These are phyloP conservation scores for human DNA, from an alignment of 2,113 vertebrate genomes.

Conservation along the genomic window DNA sequence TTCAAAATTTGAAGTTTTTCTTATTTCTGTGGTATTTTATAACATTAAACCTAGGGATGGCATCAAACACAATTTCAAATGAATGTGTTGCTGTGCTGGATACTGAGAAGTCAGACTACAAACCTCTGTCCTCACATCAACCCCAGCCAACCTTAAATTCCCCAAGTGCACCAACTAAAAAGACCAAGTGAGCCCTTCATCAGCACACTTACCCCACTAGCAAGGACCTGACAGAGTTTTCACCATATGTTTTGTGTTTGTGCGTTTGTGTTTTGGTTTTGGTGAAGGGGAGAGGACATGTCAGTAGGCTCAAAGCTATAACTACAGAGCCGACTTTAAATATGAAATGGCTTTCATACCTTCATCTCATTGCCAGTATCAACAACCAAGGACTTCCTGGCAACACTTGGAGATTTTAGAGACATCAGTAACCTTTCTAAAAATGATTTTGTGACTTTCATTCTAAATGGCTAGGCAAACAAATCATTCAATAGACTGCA, in stretches of 20 bases:
- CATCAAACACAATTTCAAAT: not conserved
- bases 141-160: not conserved
- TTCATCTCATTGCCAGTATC: conserved; percentile 51
- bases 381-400: conserved; percentile 54
- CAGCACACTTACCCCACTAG: not conserved
- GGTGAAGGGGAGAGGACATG: conserved; percentile 22
- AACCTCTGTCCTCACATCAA: not conserved
- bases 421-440: conserved; percentile 75
- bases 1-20: not conserved
- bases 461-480: conserved; percentile 68
- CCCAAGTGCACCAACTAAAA: not conserved
- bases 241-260: not conserved
- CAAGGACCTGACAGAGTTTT: not conserved
- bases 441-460: conserved; percentile 76
- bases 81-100: not conserved
- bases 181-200: not conserved
- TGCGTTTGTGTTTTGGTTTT: not conserved
- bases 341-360: conserved; percentile 65
- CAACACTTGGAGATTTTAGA: conserved; percentile 67
- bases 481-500: conserved; percentile 69
- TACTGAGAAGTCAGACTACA: not conserved
- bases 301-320: conserved; percentile 54
- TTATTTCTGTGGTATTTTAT: not conserved
- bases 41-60: not conserved
- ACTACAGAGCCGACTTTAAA: conserved; percentile 58